Evolutionary conservation across 2,113 vertebrate species (phyloP), one percentile per base, ranked within the genome.

Genomic region (Megaceryle maxima): DNA sequence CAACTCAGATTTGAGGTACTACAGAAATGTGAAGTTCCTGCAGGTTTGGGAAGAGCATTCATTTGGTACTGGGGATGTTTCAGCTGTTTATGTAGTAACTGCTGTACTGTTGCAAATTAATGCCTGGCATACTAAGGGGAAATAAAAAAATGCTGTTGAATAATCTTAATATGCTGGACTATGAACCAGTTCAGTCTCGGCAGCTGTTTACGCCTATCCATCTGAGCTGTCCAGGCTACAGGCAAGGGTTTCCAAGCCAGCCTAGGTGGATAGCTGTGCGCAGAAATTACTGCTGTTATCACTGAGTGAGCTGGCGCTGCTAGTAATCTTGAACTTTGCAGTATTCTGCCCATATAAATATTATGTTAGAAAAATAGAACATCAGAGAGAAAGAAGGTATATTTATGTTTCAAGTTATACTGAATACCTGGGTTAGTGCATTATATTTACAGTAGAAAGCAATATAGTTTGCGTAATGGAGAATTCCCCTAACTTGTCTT

Each of bases 341-440:
- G 1, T 35, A 5, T 53, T 76, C 21, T 73, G 26, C 10, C 13
- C 10, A 18, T 43, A 55, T 21, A 77, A 73, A 28, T 88, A 35
- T 24, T 68, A 15, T 4, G 5, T 31, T 57, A 59, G 57, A 37
- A 76, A 83, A 79, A 35, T 1, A 48, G 25, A 78, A n/a, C 6
- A 7, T 50, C 31, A 46, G 57, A 51, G 62, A 77, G 67, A 72
- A 75, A 26, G 56, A 56, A 37, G 21, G 11, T 85, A 10, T 46
- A 12, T 46, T 72, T 50, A 1, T 66, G 16, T 82, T 81, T 82
- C 57, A 50, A 0, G 1, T 67, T 80, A 9, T 0, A 31, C 21
- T 0, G 1, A 26, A 11, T 79, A 35, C 29, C 11, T 69, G 18
- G 0, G 8, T 66, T 74, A 50, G 39, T 67, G 0, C 57, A 13